A percentile compares a stretch with the other conserved stretches of the same genome.
Evolutionary conservation across 2,888 invertebrate species (phyloP).

Genomic region (Rhingia campestris): DNA sequence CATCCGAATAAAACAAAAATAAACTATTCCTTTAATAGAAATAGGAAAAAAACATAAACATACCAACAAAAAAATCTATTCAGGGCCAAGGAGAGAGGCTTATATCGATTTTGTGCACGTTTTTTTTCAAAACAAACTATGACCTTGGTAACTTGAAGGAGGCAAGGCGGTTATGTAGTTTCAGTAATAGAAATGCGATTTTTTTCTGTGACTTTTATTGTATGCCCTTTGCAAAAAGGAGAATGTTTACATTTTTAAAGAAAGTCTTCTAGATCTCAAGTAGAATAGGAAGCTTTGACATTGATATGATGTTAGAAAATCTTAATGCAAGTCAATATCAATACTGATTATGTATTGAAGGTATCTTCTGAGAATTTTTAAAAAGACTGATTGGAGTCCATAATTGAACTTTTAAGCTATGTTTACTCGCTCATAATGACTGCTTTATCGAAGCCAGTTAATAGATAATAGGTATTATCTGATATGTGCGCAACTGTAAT

Average conservation of each 20-base stretch:
- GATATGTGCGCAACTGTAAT: too few relatives aligned
- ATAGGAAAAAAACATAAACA: background rate
- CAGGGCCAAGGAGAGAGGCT: conserved; percentile 25
- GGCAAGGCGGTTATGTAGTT: background rate
- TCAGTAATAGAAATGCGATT: background rate
- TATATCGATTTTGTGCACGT: conserved; percentile 17
- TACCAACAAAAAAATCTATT: conserved; percentile 2
- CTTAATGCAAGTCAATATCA: too few relatives aligned
- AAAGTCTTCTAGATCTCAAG: background rate
- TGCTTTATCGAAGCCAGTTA: too few relatives aligned
- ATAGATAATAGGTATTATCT: too few relatives aligned
- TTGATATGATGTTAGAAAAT: too few relatives aligned
- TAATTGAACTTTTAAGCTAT: too few relatives aligned
- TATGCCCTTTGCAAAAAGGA: background rate
- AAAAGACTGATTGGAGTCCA: too few relatives aligned
- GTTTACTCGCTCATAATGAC: too few relatives aligned
- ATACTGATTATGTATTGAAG: too few relatives aligned
- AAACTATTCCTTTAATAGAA: background rate
- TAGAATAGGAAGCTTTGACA: too few relatives aligned
- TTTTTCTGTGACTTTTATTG: conserved; percentile 14
- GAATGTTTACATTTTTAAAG: conserved; percentile 14
- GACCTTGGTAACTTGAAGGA: conserved; percentile 26
- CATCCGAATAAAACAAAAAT: background rate
- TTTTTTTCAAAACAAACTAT: background rate
- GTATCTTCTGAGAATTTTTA: too few relatives aligned